Base-by-base conservation (phyloP, 2,113 vertebrate species). In the Mesocricetus auratus region DNA sequence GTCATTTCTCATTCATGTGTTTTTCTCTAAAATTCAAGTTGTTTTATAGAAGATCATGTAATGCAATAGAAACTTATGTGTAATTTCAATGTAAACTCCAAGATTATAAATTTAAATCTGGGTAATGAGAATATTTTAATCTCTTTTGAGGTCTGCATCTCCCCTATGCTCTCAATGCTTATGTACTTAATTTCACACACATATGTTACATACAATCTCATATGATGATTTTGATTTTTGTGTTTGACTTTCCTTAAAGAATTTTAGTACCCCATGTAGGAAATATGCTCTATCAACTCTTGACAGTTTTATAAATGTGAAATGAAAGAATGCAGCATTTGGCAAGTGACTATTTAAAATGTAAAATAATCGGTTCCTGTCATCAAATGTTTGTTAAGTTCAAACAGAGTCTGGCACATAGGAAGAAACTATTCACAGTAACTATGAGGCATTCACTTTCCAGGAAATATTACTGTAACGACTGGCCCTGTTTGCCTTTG, bases 371-470 rank as follows among this genome's bases (percentile, higher is more conserved):
- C 53, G 86, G 13, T 24, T 29, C 19, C 75, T 95, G 94, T 96
- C 90, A 92, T 97, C 75, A 96, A 90, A 92, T 42, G 66, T 88
- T 93, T 96, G 82, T 62, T 91, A 45, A 93, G 74, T 68, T 89
- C 45, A 58, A 73, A 31, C 73, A 42, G 16, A 22, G 7, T 42
- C 33, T 89, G 24, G 29, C 45, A 47, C 73, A 58, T 75, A 74
- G 66, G 60, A 24, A 5, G 29, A 69, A 45, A 26, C 31, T 39
- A 60, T 71, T 83, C 42, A 82, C 29, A 94, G 78, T 42, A 11
- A 26, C 81, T 60, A 47, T 24, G 42, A 4, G 31, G 19, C 69
- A 6, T 58, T 91, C 42, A 22, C 13, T 5, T 26, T 56, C 15
- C 33, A 91, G 68, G 56, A 77, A 86, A 68, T 31, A 9, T 2